phyloP scores from a whole-genome alignment of 1,140 invertebrate genomes.

The Orchesella cincta region DNA sequence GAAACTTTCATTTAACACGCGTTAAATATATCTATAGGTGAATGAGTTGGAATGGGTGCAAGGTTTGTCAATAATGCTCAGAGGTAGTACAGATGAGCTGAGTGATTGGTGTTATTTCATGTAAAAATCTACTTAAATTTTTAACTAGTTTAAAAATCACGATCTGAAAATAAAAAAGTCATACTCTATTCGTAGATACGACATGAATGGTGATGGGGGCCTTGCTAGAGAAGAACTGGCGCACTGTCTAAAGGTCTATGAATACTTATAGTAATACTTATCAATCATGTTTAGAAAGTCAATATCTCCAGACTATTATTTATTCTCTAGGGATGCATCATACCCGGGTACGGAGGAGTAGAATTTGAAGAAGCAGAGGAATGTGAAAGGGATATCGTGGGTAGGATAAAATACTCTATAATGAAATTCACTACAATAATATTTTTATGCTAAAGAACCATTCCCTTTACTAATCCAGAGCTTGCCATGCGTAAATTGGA shows the following conservation, averaged over 20 bases:
- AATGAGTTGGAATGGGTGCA: slow-evolving; percentile 38
- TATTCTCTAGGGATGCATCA: slow-evolving; percentile 37
- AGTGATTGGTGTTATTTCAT: slow-evolving; percentile 41
- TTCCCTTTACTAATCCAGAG: not conserved
- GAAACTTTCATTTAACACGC: not conserved
- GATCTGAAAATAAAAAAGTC: not conserved
- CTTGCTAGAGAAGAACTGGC: slow-evolving; percentile 88
- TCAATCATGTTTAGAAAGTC: not conserved
- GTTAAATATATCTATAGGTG: slow-evolving; percentile 30
- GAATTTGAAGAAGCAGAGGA: slow-evolving; percentile 89
- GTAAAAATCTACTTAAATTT: not conserved
- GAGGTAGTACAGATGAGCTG: slow-evolving; percentile 39
- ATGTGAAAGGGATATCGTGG: slow-evolving; percentile 81
- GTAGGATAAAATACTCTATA: too few relatives aligned
- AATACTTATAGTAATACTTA: too few relatives aligned
- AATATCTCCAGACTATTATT: slow-evolving; percentile 58
- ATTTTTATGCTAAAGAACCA: not conserved
- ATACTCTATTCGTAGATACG: slow-evolving; percentile 62
- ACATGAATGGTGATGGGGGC: slow-evolving; percentile 79
- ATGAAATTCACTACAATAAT: not conserved
- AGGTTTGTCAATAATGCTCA: slow-evolving; percentile 41
- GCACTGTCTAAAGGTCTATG: slow-evolving; percentile 68
- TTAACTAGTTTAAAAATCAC: not conserved
- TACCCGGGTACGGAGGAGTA: slow-evolving; percentile 36
- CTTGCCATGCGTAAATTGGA: slow-evolving; percentile 23